Percentiles rank a stretch among this genome's conserved stretches.
These are phyloP conservation scores for Tuta absoluta DNA, from an alignment of 2,888 invertebrate genomes.

Conservation along the genomic window DNA sequence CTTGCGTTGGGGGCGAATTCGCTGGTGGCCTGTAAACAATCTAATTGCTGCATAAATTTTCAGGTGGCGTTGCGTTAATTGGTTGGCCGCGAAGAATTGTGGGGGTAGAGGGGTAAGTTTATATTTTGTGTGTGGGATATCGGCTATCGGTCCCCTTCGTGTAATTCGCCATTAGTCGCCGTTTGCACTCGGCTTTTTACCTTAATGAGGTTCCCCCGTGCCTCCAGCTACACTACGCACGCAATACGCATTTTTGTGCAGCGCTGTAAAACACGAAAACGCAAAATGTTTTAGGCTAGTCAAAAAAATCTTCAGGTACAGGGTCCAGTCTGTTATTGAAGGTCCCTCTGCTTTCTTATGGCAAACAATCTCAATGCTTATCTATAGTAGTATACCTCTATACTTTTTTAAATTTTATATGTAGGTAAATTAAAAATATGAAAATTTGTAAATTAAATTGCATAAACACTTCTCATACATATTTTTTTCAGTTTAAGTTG, in stretches of 20 bases:
- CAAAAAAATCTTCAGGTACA: neutral
- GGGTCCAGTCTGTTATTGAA: too few relatives aligned
- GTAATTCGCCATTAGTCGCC: conserved; percentile 80
- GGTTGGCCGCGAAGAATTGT: conserved; percentile 34
- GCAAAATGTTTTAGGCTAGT: conserved; percentile 32
- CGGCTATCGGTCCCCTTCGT: conserved; percentile 73
- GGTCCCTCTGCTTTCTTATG: too few relatives aligned
- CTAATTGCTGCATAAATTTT: conserved; percentile 32
- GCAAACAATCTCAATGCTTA: too few relatives aligned
- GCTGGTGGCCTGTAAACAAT: conserved; percentile 24
- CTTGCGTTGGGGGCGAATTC: conserved; percentile 4
- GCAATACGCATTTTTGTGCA: conserved; percentile 75
- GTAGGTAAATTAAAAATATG: too few relatives aligned
- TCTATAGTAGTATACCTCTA: too few relatives aligned
- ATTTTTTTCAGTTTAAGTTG: too few relatives aligned
- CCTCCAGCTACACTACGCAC: conserved; percentile 52
- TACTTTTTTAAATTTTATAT: too few relatives aligned
- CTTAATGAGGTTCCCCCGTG: conserved; percentile 77
- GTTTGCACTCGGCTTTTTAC: conserved; percentile 81
- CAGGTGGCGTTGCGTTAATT: conserved; percentile 34
- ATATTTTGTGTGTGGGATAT: conserved; percentile 37
- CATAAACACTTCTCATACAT: too few relatives aligned
- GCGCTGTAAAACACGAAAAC: conserved; percentile 44
- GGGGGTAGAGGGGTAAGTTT: conserved; percentile 28
- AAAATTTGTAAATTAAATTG: too few relatives aligned